Evolutionary conservation across 2,113 vertebrate species (phyloP).

Genomic region (Rynchops niger): DNA sequence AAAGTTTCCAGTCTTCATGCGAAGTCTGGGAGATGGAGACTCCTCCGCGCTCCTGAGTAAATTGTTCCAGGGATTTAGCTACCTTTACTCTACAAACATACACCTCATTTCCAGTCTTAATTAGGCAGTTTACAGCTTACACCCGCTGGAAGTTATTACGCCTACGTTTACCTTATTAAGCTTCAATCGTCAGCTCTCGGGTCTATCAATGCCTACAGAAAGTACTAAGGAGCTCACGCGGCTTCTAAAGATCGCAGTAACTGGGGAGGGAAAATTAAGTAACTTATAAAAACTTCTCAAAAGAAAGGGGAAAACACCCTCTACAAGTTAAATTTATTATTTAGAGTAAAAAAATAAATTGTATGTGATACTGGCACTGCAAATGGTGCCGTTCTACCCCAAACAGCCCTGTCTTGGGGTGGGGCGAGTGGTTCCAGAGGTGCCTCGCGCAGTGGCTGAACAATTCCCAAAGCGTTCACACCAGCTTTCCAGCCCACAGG

Average conservation of each 20-base stretch:
- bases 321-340: neutral
- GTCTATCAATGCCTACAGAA: neutral
- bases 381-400: neutral
- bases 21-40: neutral
- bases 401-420: accelerated
- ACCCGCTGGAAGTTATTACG: neutral
- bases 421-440: neutral
- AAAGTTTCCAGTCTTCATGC: no score
- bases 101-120: neutral
- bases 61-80: neutral
- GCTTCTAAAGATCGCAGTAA: neutral
- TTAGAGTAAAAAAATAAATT: neutral
- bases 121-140: neutral
- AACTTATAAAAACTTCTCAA: neutral
- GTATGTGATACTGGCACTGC: neutral
- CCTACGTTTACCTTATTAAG: neutral
- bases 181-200: neutral
- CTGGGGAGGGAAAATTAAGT: neutral
- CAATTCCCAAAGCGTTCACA: accelerated
- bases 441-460: neutral
- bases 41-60: neutral
- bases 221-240: neutral
- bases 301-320: neutral
- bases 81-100: neutral
- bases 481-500: neutral